Conservation (phyloP, 2,888 invertebrate genomes). For the Junonia oenone region DNA sequence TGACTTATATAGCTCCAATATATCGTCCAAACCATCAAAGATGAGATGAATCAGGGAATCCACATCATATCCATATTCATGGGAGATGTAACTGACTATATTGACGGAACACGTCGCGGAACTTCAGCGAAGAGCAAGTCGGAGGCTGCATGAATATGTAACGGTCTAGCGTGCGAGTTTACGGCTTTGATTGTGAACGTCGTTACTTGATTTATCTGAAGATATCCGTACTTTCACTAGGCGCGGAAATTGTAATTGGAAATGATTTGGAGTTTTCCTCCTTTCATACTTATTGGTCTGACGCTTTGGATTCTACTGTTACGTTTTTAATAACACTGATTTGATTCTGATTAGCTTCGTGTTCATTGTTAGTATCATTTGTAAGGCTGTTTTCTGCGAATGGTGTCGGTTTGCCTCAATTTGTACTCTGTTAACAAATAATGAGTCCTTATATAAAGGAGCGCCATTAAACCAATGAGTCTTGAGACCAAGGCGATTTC, state of each 20-base stretch:
- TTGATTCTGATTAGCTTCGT: neutral
- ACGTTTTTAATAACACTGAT: neutral
- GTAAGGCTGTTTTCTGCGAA: neutral
- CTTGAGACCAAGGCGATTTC: neutral
- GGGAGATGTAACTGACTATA: slow-evolving; percentile 9
- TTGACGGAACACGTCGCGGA: slow-evolving; percentile 9
- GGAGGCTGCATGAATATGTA: slow-evolving; percentile 22
- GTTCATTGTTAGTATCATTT: neutral
- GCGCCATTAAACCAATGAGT: slow-evolving; percentile 4
- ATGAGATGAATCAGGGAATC: neutral
- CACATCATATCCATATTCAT: neutral
- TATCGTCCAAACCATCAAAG: neutral
- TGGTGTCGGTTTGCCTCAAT: neutral
- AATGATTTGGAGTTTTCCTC: neutral
- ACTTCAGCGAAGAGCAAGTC: slow-evolving; percentile 4
- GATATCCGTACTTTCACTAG: neutral
- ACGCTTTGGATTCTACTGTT: neutral
- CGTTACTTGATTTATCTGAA: slow-evolving; percentile 2
- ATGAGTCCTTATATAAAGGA: neutral
- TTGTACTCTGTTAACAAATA: neutral
- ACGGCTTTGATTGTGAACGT: slow-evolving; percentile 9
- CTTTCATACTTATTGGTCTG: neutral
- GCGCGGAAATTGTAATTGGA: neutral
- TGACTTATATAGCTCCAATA: neutral
- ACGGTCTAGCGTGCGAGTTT: neutral